Percentiles rank a stretch among this genome's conserved stretches.
Conservation (phyloP, 2,113 vertebrate genomes). For the Gallinago paraguaiae region DNA sequence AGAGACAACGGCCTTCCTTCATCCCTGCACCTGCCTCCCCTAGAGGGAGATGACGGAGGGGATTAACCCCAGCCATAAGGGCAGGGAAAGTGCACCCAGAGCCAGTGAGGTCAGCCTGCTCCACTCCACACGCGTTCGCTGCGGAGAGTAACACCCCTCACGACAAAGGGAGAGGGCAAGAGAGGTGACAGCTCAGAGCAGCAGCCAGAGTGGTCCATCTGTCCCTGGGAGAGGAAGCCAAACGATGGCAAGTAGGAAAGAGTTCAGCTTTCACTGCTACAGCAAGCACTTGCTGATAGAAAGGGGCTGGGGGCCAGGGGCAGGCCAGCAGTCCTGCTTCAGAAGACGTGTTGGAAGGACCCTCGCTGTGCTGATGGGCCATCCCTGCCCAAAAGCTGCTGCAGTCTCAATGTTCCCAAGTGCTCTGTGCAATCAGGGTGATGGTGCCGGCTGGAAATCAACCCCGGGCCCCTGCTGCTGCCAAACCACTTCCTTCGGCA, state of each 20-base stretch:
- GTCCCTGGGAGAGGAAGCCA: background rate
- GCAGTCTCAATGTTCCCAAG: background rate
- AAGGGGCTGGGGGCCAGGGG: background rate
- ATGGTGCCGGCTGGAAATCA: background rate
- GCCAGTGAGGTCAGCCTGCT: background rate
- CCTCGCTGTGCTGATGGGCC: background rate
- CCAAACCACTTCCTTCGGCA: slow-evolving; percentile 17
- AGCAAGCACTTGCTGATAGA: background rate
- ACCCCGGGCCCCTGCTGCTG: background rate
- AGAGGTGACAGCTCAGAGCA: background rate
- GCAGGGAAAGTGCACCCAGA: background rate
- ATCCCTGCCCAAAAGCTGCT: background rate
- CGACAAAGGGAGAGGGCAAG: background rate
- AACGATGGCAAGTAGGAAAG: fast-evolving
- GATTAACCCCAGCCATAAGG: background rate
- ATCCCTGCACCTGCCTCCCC: fast-evolving
- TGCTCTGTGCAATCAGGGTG: background rate
- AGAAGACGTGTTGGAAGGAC: background rate
- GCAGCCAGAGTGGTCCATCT: background rate
- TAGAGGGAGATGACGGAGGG: fast-evolving
- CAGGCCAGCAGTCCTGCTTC: background rate
- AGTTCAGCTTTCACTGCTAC: background rate
- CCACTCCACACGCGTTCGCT: background rate
- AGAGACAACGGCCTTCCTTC: background rate
- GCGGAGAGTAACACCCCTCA: fast-evolving